Conservation (phyloP, 2,113 vertebrate genomes). For the Herpailurus yagouaroundi region DNA sequence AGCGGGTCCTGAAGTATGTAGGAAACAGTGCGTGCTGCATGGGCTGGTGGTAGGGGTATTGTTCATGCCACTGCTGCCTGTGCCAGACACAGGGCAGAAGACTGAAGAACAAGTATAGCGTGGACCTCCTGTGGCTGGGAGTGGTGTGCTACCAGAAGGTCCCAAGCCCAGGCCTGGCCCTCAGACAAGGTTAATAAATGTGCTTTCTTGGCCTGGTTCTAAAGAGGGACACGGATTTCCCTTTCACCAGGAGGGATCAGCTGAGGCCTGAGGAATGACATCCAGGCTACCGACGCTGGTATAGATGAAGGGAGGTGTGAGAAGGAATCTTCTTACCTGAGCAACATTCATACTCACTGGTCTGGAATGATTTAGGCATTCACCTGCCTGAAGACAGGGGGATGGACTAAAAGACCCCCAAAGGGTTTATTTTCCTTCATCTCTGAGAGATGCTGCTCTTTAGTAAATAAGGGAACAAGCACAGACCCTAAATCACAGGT, state of each 20-base stretch:
- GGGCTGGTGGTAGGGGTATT: no score
- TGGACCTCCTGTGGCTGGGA: not conserved
- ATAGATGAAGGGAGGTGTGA: not conserved
- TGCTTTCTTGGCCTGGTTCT: not conserved
- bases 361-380: constrained; percentile 23
- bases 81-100: not conserved
- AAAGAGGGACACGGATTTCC: not conserved
- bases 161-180: not conserved
- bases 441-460: not conserved
- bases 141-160: not conserved
- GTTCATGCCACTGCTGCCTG: not conserved
- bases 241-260: not conserved
- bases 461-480: not conserved
- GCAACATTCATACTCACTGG: not conserved
- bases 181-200: not conserved
- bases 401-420: constrained; percentile 16
- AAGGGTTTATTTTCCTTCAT: constrained; percentile 11
- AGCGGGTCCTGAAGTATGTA: not conserved
- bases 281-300: not conserved
- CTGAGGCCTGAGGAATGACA: constrained; percentile 11
- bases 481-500: not conserved
- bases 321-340: not conserved
- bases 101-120: not conserved
- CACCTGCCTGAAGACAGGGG: not conserved
- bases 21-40: not conserved